Base-by-base conservation (phyloP, 1,140 invertebrate species). In the Colletes gigas region DNA sequence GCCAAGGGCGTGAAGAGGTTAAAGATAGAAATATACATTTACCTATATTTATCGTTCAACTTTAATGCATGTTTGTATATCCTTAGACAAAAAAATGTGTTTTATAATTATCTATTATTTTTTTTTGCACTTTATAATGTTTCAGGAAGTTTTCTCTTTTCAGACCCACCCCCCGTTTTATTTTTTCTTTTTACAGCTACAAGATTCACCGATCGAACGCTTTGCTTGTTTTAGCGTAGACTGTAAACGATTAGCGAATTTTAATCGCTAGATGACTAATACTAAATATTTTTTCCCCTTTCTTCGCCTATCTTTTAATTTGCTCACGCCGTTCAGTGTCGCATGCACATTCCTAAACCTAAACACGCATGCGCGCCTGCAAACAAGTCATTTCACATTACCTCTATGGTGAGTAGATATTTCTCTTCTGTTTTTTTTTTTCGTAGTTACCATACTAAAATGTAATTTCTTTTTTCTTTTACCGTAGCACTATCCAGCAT, bases 391-490 rank as follows among this genome's bases (percentile, higher is more conserved):
- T 86, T 82, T 89, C 73, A 71, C 78, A 89, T 87, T 89, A 86
- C 83, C 86, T 86, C 84, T 59, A 89, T 89, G 89, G 89, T 91
- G 84, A 91, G 90, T 91, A 88, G 76, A 60, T 5, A 52, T 41
- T 69, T 44, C 75, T 81, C 39, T 77, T 81, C 39, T 68, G 60
- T 62, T 75, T 82, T 62, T 21, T 86, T 12, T 62, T 47, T 3
- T 59, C 52, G 6, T 78, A 70, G 44, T 78, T 47, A 44, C 1
- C 50, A n/a, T 78, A 5, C 17, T 54, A 14, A 30, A 50, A 1
- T 66, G 21, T 57, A 30, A 60, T 68, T 21, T 66, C 39, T 3
- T 19, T 44, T 41, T 57, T 47, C 30, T 41, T 57, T 47, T 2
- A 59, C 21, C 21, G 9, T 7, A 55, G 30, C 8, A 14, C 14